Evolutionary conservation across 2,888 invertebrate genomes (phyloP).

Genomic region (Perizoma flavofasciatum): DNA sequence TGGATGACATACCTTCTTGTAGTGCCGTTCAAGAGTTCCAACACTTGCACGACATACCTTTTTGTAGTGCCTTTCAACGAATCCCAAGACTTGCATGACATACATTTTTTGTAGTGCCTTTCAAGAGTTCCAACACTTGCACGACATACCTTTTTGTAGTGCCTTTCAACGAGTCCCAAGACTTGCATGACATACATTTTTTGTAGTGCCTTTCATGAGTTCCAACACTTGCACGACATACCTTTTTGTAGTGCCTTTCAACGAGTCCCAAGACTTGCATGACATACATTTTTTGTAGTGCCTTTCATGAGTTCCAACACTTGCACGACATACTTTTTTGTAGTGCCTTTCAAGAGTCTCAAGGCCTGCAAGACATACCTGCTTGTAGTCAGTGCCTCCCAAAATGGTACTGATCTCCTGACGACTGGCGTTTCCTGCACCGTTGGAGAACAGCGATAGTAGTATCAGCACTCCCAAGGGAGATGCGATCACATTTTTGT

Average conservation of each 20-base stretch:
- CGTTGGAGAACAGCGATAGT: slow-evolving; percentile 51
- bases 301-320: not conserved
- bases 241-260: no score
- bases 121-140: not conserved
- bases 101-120: slow-evolving; percentile 41
- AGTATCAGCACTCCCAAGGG: slow-evolving; percentile 54
- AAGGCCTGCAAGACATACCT: slow-evolving; percentile 37
- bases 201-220: no score
- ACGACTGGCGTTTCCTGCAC: slow-evolving; percentile 39
- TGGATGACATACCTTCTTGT: no score
- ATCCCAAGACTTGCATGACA: not conserved
- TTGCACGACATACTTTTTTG: slow-evolving; percentile 40
- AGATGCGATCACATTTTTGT: slow-evolving; percentile 58
- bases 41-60: no score
- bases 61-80: no score
- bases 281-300: no score
- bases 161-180: slow-evolving; percentile 38
- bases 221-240: not conserved
- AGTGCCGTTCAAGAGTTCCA: no score
- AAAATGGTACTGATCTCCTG: slow-evolving; percentile 47
- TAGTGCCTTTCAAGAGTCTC: no score
- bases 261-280: no score
- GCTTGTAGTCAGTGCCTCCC: slow-evolving; percentile 43
- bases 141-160: slow-evolving; percentile 41
- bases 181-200: no score